These are phyloP conservation scores for Thrips palmi DNA, from an alignment of 1,140 invertebrate genomes.

Conservation along the genomic window DNA sequence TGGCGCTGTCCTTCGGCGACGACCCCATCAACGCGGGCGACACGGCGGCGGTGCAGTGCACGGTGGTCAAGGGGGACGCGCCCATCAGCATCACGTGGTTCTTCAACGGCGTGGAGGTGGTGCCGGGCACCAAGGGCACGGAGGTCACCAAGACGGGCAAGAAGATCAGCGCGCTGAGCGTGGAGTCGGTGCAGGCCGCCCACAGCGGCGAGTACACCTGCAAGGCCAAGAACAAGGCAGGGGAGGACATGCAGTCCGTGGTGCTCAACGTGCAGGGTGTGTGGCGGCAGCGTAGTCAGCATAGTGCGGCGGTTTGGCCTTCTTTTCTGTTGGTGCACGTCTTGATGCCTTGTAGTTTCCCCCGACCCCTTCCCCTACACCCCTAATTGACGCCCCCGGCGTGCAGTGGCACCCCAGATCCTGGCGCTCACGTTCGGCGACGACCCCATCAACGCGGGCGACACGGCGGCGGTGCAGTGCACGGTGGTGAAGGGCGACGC, in stretches of 20 bases:
- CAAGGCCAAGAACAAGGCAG: slow-evolving; percentile 27
- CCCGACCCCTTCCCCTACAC: too few species aligned
- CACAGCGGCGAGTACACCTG: slow-evolving; percentile 33
- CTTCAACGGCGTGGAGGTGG: slow-evolving; percentile 37
- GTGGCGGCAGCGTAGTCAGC: too few species aligned
- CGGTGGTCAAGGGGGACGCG: slow-evolving; percentile 55
- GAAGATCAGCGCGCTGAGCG: slow-evolving; percentile 29
- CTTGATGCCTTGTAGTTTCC: too few species aligned
- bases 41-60: slow-evolving; percentile 52
- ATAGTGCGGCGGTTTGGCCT: too few species aligned
- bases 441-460: slow-evolving; percentile 36
- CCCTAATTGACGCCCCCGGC: too few species aligned
- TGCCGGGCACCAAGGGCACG: slow-evolving; percentile 30
- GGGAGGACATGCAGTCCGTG: slow-evolving; percentile 24
- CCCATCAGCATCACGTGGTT: slow-evolving; percentile 58
- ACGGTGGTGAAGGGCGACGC: slow-evolving; percentile 49
- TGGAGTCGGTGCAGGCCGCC: slow-evolving; percentile 28
- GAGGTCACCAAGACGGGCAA: slow-evolving; percentile 29
- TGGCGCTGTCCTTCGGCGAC: slow-evolving; percentile 56
- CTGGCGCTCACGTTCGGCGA: slow-evolving; percentile 35
- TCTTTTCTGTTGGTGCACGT: too few species aligned
- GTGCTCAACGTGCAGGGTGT: slow-evolving; percentile 27
- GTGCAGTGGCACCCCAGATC: too few species aligned
- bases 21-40: slow-evolving; percentile 64
- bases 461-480: slow-evolving; percentile 46